Evolutionary conservation across 2,113 vertebrate genomes (phyloP).

Genomic region (Gambusia holbrooki): DNA sequence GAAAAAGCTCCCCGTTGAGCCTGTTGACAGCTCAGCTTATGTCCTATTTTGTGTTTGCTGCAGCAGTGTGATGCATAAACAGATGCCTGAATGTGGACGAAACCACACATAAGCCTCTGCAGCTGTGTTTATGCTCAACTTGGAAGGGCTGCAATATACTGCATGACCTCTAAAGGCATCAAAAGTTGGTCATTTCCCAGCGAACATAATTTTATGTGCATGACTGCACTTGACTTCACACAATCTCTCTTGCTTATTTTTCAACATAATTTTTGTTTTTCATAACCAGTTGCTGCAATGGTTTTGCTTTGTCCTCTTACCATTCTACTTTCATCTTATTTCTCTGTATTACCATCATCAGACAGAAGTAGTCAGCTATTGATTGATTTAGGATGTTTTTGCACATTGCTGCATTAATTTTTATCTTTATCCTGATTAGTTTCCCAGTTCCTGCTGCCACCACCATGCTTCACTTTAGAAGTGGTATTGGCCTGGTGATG

Average conservation of each 20-base stretch:
- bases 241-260: neutral
- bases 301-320: neutral
- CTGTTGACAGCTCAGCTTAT: slow-evolving; percentile 35
- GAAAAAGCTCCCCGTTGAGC: slow-evolving; percentile 26
- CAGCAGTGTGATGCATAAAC: slow-evolving; percentile 18
- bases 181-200: slow-evolving; percentile 21
- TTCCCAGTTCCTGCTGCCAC: too few species aligned
- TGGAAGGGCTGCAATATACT: slow-evolving; percentile 23
- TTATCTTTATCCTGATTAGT: too few species aligned
- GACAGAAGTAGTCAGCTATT: neutral
- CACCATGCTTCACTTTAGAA: too few species aligned
- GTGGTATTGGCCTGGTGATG: too few species aligned
- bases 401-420: too few species aligned
- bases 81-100: slow-evolving; percentile 6
- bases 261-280: slow-evolving; percentile 3
- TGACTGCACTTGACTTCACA: slow-evolving; percentile 14
- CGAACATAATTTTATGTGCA: neutral
- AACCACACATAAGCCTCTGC: slow-evolving; percentile 7
- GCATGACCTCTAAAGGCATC: slow-evolving; percentile 13
- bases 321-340: neutral
- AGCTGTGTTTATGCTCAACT: slow-evolving; percentile 30
- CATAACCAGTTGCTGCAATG: too few species aligned
- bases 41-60: slow-evolving; percentile 32
- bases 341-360: neutral
- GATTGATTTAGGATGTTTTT: too few species aligned